Percentiles rank a stretch among this genome's conserved stretches.
phyloP scores from a whole-genome alignment of 2,888 invertebrate genomes.

The Pecten maximus region DNA sequence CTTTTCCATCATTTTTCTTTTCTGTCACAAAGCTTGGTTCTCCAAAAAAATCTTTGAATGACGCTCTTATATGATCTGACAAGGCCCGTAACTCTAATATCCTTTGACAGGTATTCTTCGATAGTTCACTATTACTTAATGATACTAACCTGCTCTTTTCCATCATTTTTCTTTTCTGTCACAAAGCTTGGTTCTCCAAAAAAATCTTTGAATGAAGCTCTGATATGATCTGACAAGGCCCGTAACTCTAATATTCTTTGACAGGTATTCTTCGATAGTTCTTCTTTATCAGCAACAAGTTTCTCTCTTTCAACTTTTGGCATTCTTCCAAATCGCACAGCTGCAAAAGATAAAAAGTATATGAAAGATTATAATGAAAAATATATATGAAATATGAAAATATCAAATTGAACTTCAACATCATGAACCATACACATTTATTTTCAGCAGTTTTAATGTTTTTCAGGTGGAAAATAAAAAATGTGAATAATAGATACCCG shows the following conservation, averaged over 20 bases:
- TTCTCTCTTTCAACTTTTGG: constrained; percentile 78
- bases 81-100: too few relatives aligned
- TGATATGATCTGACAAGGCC: constrained; percentile 73
- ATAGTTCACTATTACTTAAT: too few relatives aligned
- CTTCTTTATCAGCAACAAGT: constrained; percentile 76
- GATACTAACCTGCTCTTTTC: neutral
- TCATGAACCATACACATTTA: too few relatives aligned
- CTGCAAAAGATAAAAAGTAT: constrained; percentile 57
- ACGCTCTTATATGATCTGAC: constrained; percentile 74
- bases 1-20: neutral
- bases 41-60: constrained; percentile 60
- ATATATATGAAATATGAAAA: neutral
- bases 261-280: constrained; percentile 66
- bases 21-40: neutral
- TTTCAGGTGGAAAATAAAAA: too few relatives aligned
- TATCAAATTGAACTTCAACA: too few relatives aligned
- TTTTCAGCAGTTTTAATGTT: too few relatives aligned
- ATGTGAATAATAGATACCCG: too few relatives aligned
- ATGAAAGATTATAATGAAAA: neutral
- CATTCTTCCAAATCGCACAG: constrained; percentile 78
- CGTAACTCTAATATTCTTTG: constrained; percentile 74
- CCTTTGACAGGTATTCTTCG: too few relatives aligned
- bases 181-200: constrained; percentile 11
- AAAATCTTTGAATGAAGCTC: constrained; percentile 68
- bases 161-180: neutral